Base-by-base conservation (phyloP, 2,797 vertebrate genomes). In the Alauda arvensis region DNA sequence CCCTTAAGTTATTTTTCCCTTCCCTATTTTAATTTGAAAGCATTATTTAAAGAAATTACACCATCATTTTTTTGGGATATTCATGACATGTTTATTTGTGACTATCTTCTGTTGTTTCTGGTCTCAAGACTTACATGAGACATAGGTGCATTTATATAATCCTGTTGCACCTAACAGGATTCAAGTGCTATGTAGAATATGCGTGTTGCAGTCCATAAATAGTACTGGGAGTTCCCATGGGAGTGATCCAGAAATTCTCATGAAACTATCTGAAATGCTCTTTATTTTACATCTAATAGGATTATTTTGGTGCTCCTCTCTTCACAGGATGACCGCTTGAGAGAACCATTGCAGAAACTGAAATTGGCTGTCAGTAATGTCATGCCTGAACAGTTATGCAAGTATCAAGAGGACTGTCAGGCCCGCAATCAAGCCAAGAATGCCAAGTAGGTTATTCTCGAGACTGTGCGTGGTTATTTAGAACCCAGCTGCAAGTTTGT, bases 341-440 rank as follows among this genome's bases (percentile, higher is more conserved):
- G 98, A 93, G 96, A 98, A 29, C 99, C 99, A 26, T 97, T 99
- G 92, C 97, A 99, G 72, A 99, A 98, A 93, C 97, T 99, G 96
- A 99, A 99, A 77, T 96, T 99, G 93, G 99, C 99, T 10, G 98
- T 99, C 90, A 98, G 98, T 96, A 98, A 96, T 0, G 98, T 98
- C 90, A 99, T 99, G 99, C 99, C 99, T 12, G 98, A 99, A 91
- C 99, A 99, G 97, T 97, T 99, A 18, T 98, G 98, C 77, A 98
- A 98, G 53, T 99, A 98, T 96, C 99, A 99, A 92, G 99, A 99
- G 96, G 99, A 99, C 96, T 99, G 98, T 89, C 97, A 97, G 90
- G 97, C 97, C 56, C 97, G 97, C 21, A 98, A 97, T 83, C 97
- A 97, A 91, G 98, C 99, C 53, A 99, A 98, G 96, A 98, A 98